Percentiles rank a stretch among this genome's conserved stretches.
Conservation (phyloP, 2,888 invertebrate genomes). For the Eulithis prunata region DNA sequence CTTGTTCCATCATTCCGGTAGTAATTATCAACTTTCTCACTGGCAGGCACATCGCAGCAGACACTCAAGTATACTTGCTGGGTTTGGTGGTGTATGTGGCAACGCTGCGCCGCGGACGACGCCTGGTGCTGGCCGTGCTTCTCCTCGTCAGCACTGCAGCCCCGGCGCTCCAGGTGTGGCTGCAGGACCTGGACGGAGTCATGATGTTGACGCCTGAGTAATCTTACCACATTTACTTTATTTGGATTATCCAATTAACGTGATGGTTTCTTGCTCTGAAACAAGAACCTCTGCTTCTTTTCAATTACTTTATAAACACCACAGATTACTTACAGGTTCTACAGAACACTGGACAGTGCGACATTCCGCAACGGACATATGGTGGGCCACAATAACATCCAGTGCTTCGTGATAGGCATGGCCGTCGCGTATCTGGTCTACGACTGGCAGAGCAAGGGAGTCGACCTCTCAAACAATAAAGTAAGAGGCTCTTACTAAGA, state of each 20-base stretch:
- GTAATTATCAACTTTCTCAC: background rate
- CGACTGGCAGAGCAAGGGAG: conserved; percentile 17
- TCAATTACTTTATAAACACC: too few relatives aligned
- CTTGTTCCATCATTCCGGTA: too few relatives aligned
- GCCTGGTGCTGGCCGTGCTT: conserved; percentile 4
- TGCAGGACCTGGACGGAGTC: conserved; percentile 25
- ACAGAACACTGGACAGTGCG: conserved; percentile 14
- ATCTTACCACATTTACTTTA: background rate
- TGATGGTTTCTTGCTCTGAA: too few relatives aligned
- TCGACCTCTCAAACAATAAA: conserved; percentile 19
- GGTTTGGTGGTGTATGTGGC: conserved; percentile 17
- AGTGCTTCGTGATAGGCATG: conserved; percentile 49
- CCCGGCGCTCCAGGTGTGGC: conserved; percentile 25
- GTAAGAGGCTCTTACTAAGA: conserved; percentile 12
- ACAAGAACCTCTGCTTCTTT: too few relatives aligned
- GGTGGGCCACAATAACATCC: conserved; percentile 50
- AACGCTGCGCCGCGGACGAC: background rate
- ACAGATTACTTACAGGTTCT: conserved; percentile 16
- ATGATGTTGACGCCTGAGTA: conserved; percentile 27
- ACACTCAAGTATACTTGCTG: conserved; percentile 18
- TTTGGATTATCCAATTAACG: too few relatives aligned
- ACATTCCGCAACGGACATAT: conserved; percentile 35
- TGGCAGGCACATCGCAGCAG: conserved; percentile 24
- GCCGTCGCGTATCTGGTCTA: conserved; percentile 37
- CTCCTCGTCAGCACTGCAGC: conserved; percentile 6